Percentiles rank a stretch among this genome's conserved stretches.
Conservation (phyloP, 2,888 invertebrate genomes). For the Protonemura montana region DNA sequence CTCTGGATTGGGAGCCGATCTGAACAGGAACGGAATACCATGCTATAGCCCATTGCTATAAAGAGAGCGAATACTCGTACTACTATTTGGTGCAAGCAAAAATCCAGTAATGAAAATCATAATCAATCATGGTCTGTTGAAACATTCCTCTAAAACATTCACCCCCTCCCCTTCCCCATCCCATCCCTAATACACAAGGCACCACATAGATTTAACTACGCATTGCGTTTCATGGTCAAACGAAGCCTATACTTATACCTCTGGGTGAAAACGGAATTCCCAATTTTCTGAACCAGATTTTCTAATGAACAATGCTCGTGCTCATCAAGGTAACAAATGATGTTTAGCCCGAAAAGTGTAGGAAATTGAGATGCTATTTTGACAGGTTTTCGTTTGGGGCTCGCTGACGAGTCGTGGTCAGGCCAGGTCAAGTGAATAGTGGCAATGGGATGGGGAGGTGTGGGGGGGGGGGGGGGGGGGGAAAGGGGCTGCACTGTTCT, state of each 20-base stretch:
- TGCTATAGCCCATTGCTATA: too few relatives aligned
- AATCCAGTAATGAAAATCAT: not conserved
- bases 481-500: not conserved
- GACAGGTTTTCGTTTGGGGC: conserved; percentile 16
- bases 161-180: not conserved
- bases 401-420: not conserved
- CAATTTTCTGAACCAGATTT: not conserved
- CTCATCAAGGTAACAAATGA: conserved; percentile 17
- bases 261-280: not conserved
- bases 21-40: not conserved
- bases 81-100: not conserved
- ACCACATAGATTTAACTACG: not conserved
- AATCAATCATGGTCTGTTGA: not conserved
- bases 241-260: not conserved
- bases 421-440: not conserved
- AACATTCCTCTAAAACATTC: conserved; percentile 7
- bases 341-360: not conserved
- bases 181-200: not conserved
- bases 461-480: not conserved
- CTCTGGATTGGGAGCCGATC: not conserved
- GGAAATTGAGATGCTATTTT: conserved; percentile 21
- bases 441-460: not conserved
- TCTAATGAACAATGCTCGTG: not conserved
- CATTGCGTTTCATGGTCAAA: not conserved
- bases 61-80: not conserved